phyloP scores from a whole-genome alignment of 2,797 vertebrate genomes.

The Dallia pectoralis region DNA sequence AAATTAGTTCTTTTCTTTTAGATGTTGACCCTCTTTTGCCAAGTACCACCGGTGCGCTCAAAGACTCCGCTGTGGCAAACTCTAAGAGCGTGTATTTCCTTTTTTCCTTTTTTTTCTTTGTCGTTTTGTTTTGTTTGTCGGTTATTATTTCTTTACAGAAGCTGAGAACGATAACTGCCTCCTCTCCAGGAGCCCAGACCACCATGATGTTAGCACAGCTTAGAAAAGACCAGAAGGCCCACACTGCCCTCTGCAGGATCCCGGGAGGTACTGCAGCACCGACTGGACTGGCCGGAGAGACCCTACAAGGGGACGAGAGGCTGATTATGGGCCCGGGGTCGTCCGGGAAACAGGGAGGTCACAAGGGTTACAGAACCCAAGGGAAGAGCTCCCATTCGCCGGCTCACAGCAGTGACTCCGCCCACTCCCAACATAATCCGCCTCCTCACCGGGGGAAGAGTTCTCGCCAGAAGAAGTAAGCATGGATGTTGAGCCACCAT shows the following conservation, averaged over 20 bases:
- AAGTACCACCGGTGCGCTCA: constrained; percentile 73
- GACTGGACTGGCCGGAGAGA: constrained; percentile 64
- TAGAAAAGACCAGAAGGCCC: constrained; percentile 68
- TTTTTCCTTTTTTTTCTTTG: constrained; percentile 60
- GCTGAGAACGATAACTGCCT: constrained; percentile 72
- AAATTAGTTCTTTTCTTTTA: constrained; percentile 79
- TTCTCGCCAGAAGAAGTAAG: constrained; percentile 84
- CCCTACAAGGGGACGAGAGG: constrained; percentile 62
- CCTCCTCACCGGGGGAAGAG: constrained; percentile 72
- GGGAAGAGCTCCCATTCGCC: constrained; percentile 77
- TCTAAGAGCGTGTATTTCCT: constrained; percentile 68
- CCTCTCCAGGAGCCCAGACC: constrained; percentile 73
- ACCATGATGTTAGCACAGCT: constrained; percentile 62
- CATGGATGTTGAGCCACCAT: background rate
- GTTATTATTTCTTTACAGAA: constrained; percentile 81
- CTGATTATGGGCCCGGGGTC: constrained; percentile 52
- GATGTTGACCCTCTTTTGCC: constrained; percentile 78
- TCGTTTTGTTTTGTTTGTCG: constrained; percentile 60
- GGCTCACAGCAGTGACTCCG: constrained; percentile 87
- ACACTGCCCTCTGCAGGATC: constrained; percentile 73
- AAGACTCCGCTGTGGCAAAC: constrained; percentile 50
- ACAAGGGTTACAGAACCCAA: constrained; percentile 63
- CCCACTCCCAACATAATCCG: constrained; percentile 69
- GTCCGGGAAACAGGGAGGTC: constrained; percentile 73
- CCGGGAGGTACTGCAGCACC: constrained; percentile 60